These are phyloP conservation scores for Vicugna pacos DNA, from an alignment of 2,113 vertebrate species.

Conservation along the genomic window DNA sequence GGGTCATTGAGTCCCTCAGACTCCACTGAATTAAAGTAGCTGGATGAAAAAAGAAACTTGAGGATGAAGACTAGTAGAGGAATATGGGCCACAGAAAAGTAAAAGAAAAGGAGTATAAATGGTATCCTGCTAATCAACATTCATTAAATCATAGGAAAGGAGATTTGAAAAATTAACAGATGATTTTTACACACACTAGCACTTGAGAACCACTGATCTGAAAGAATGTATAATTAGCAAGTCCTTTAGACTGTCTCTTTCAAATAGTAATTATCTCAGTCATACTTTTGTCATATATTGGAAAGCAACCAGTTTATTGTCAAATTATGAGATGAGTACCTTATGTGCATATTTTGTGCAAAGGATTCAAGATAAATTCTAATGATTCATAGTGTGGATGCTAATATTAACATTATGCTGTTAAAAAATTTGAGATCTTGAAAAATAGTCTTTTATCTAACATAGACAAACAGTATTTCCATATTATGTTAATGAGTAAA, in stretches of 20 bases:
- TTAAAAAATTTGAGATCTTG: neutral
- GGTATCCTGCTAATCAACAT: neutral
- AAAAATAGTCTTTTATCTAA: neutral
- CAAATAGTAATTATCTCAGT: neutral
- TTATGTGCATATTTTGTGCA: neutral
- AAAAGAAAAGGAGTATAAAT: neutral
- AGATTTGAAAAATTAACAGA: neutral
- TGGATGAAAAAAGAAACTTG: neutral
- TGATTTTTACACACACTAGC: neutral
- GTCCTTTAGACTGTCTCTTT: neutral
- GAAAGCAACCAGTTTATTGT: neutral
- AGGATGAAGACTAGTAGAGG: neutral
- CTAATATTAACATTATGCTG: neutral
- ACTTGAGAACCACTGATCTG: neutral
- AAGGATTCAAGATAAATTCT: neutral
- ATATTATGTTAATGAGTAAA: neutral
- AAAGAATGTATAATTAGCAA: slow-evolving; percentile 9
- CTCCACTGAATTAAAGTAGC: neutral
- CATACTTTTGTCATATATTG: neutral
- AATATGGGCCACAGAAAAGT: no score
- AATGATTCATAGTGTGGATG: neutral
- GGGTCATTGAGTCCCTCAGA: neutral
- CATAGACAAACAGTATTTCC: neutral
- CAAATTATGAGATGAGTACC: neutral
- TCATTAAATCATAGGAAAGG: neutral